Percentiles rank a stretch among this genome's conserved stretches.
These are phyloP conservation scores for Chionomys nivalis DNA, from an alignment of 2,113 vertebrate species.

Conservation along the genomic window DNA sequence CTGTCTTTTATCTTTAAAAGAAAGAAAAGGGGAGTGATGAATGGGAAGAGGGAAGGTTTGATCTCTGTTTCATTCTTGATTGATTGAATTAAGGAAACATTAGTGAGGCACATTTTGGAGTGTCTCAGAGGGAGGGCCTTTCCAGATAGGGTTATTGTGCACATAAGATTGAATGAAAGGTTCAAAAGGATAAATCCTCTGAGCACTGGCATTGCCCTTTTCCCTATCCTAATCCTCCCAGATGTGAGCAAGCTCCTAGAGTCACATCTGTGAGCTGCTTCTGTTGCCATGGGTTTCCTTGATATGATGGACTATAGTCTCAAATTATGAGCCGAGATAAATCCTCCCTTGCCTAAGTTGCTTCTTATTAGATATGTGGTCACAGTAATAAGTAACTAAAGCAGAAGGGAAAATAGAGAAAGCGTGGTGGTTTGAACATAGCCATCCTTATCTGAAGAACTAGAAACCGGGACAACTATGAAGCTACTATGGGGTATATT, in stretches of 20 bases:
- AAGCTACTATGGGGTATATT: slow-evolving; percentile 62
- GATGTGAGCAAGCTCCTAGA: background rate
- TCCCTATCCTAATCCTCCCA: no score
- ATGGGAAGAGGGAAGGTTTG: background rate
- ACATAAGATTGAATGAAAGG: background rate
- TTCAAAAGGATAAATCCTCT: background rate
- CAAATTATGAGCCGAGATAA: background rate
- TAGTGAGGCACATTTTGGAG: background rate
- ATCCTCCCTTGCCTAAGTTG: background rate
- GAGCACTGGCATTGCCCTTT: background rate
- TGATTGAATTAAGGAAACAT: background rate
- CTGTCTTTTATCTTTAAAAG: slow-evolving; percentile 32
- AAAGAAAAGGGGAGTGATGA: background rate
- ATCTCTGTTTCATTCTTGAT: background rate
- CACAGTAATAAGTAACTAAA: background rate
- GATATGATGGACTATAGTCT: background rate
- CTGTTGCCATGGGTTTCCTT: background rate
- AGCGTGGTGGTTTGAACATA: slow-evolving; percentile 39
- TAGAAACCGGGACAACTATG: slow-evolving; percentile 58
- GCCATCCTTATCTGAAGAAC: slow-evolving; percentile 39
- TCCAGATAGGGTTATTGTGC: background rate
- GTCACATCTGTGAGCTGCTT: background rate
- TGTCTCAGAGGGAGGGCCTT: background rate
- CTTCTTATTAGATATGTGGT: background rate
- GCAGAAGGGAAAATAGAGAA: background rate